Evolutionary conservation across 2,113 vertebrate species (phyloP), one percentile per base, ranked within the genome.

Genomic region (Oreocharis arfaki): DNA sequence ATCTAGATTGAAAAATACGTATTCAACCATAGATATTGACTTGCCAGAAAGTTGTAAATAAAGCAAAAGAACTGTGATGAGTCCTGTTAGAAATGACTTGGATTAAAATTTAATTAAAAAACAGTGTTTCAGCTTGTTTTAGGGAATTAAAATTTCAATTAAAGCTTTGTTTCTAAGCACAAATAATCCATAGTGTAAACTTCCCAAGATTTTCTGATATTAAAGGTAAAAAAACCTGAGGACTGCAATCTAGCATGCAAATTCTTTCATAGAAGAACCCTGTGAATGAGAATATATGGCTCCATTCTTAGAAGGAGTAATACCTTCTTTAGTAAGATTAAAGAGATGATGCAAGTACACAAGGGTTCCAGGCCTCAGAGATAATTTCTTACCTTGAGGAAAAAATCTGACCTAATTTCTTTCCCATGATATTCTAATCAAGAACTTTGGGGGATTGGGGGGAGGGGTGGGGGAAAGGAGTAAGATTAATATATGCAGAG

Each of bases 381-480:
- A 65, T 63, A 63, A 26, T 55, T n/a, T 63, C 53, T 75, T 74
- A 55, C 24, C 46, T 60, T 50, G 46, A 75, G 83, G 55, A 30
- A 79, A 81, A 84, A 80, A 41, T 50, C 18, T 83, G 35, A 60
- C 46, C 33, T 75, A 5, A 17, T 93, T 87, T 60, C 16, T 41
- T 84, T 69, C 39, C 23, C 10, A 15, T 41, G 44, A n/a, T 46
- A 61, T n/a, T 56, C 13, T 83, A 13, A 59, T 49, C 17, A 53
- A 20, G 35, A 24, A 9, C 49, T 64, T 53, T 13, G 1, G 7
- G 17, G 7, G 12, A 16, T 10, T 50, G 26, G 4, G 28, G 9
- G 9, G 30, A 7, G 16, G 3, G 9, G 5, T 6, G 14, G 22
- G 33, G 15, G 10, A 5, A 20, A 65, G 12, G 10, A 5, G 3